phyloP scores from a whole-genome alignment of 2,113 vertebrate genomes.

The Panthera uncia region DNA sequence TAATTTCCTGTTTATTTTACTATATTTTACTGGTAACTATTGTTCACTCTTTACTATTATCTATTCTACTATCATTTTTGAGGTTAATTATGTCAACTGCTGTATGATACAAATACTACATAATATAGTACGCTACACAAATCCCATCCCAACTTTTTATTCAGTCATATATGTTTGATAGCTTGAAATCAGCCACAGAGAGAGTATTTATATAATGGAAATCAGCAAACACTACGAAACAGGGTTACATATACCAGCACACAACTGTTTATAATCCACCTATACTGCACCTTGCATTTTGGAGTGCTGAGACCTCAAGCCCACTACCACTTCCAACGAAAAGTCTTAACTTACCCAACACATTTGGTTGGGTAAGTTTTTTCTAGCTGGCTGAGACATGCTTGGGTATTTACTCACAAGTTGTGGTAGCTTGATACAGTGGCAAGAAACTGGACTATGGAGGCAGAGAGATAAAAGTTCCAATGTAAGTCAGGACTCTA shows the following conservation, averaged over 20 bases:
- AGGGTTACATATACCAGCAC: neutral
- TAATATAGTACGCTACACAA: neutral
- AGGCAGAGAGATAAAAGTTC: neutral
- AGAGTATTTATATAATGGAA: neutral
- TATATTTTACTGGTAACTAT: neutral
- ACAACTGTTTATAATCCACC: neutral
- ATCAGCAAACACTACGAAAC: neutral
- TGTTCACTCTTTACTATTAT: neutral
- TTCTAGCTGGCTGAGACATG: neutral
- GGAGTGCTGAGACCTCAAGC: neutral
- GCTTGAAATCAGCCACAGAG: slow-evolving; percentile 9
- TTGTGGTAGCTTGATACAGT: neutral
- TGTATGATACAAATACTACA: neutral
- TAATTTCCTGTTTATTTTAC: neutral
- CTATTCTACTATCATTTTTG: neutral
- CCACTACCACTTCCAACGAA: neutral
- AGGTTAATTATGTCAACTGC: neutral
- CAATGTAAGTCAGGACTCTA: neutral
- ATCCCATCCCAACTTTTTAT: neutral
- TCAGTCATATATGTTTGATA: neutral
- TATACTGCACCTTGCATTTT: neutral
- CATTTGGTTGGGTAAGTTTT: neutral
- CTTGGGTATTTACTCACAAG: neutral
- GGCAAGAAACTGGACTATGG: neutral
- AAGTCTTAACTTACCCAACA: neutral